Conservation (phyloP, 2,888 invertebrate species). For the Anorthoa munda region DNA sequence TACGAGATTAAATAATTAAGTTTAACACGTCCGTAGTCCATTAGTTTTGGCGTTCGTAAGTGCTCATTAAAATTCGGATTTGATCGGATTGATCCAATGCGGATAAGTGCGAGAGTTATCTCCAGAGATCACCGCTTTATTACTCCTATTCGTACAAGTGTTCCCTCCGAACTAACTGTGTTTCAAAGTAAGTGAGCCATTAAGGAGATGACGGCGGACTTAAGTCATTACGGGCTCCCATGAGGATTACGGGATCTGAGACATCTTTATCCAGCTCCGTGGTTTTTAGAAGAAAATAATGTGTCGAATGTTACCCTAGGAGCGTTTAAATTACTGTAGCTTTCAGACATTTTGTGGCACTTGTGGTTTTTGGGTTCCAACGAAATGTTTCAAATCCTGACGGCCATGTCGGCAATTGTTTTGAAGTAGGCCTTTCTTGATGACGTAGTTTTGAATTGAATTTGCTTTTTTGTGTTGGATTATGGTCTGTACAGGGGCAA, state of each 20-base stretch:
- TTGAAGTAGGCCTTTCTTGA: not conserved
- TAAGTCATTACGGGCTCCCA: slow-evolving; percentile 49
- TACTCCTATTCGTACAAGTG: slow-evolving; percentile 46
- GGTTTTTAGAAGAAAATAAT: slow-evolving; percentile 29
- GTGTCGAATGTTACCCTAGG: slow-evolving; percentile 28
- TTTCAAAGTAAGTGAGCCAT: slow-evolving; percentile 56
- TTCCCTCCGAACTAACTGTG: slow-evolving; percentile 50
- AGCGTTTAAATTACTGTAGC: slow-evolving; percentile 1
- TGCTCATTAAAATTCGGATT: slow-evolving; percentile 28
- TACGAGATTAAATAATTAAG: not conserved
- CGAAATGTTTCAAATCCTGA: slow-evolving; percentile 18
- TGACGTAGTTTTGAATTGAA: slow-evolving; percentile 1
- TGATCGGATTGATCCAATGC: slow-evolving; percentile 22
- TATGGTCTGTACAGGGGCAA: not conserved
- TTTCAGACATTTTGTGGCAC: slow-evolving; percentile 2
- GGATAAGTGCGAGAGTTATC: slow-evolving; percentile 19
- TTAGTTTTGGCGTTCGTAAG: not conserved
- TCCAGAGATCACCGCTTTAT: slow-evolving; percentile 51
- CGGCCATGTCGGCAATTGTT: not conserved
- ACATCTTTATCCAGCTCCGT: slow-evolving; percentile 20
- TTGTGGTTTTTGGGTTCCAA: not conserved
- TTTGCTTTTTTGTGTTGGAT: not conserved
- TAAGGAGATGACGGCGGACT: slow-evolving; percentile 44
- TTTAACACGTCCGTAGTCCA: not conserved
- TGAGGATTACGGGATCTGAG: slow-evolving; percentile 27